A percentile compares a stretch with the other conserved stretches of the same genome.
These are phyloP conservation scores for Eupithecia insigniata DNA, from an alignment of 2,888 invertebrate species.

Conservation along the genomic window DNA sequence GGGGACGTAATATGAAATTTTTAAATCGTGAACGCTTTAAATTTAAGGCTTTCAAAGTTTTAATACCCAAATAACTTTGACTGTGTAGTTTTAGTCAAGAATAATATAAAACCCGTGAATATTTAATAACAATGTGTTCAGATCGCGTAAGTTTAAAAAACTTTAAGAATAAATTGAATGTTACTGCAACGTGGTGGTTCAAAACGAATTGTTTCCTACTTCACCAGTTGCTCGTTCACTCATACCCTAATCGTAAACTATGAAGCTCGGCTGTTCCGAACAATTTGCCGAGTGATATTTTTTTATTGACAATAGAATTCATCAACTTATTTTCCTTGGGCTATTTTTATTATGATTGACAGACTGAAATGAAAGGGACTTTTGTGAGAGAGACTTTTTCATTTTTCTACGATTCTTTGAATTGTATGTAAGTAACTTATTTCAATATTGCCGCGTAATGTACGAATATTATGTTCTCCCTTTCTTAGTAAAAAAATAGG, in stretches of 20 bases:
- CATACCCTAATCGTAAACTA: not conserved
- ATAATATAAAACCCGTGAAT: too few species aligned
- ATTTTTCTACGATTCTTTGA: not conserved
- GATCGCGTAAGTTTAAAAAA: too few species aligned
- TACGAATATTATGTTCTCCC: not conserved
- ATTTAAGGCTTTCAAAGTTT: too few species aligned
- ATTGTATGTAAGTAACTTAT: not conserved
- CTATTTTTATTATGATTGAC: constrained; percentile 22
- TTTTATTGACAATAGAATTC: constrained; percentile 29
- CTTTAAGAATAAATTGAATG: not conserved
- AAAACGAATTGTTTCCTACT: not conserved
- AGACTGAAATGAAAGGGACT: constrained; percentile 7
- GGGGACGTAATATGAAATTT: too few species aligned
- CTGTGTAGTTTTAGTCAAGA: not conserved
- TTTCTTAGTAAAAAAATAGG: not conserved
- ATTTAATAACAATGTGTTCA: too few species aligned
- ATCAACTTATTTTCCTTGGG: constrained; percentile 18
- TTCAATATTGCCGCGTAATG: not conserved
- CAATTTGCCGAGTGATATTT: constrained; percentile 29
- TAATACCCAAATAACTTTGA: not conserved
- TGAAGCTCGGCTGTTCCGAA: constrained; percentile 14
- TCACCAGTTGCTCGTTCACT: constrained; percentile 1
- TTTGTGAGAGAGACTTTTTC: not conserved
- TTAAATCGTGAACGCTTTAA: too few species aligned
- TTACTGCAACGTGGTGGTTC: not conserved